These are phyloP conservation scores for Myxocyprinus asiaticus DNA, from an alignment of 2,113 vertebrate genomes.

Conservation along the genomic window DNA sequence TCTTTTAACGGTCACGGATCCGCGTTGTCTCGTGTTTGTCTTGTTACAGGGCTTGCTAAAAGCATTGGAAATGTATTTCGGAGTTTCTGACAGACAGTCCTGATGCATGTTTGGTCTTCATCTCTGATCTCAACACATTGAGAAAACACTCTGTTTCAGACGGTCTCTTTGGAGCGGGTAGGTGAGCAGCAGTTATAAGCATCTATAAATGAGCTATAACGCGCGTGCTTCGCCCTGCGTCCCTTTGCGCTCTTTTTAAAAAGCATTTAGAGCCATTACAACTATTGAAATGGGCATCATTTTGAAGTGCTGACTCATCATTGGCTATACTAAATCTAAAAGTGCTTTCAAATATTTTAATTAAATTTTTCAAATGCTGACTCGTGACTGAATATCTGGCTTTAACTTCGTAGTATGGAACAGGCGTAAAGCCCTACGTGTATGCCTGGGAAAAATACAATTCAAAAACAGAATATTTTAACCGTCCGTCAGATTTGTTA, in stretches of 20 bases:
- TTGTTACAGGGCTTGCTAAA: conserved; percentile 51
- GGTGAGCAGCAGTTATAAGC: conserved; percentile 37
- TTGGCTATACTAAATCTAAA: not conserved
- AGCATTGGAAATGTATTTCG: conserved; percentile 64
- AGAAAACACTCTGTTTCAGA: conserved; percentile 51
- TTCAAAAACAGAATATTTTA: not conserved
- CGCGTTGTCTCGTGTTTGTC: conserved; percentile 35
- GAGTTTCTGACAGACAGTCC: conserved; percentile 53
- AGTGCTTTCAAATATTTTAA: not conserved
- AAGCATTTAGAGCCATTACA: not conserved
- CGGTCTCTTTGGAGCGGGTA: conserved; percentile 17
- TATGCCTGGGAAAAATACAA: conserved; percentile 17
- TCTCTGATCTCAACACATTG: conserved; percentile 32
- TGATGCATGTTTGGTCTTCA: conserved; percentile 28
- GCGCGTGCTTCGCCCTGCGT: conserved; percentile 24
- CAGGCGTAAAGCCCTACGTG: conserved; percentile 27
- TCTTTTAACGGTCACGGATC: conserved; percentile 29
- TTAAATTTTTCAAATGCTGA: conserved; percentile 19
- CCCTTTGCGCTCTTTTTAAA: conserved; percentile 17
- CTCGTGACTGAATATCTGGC: conserved; percentile 49
- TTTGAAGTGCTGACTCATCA: not conserved
- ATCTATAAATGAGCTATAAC: conserved; percentile 24
- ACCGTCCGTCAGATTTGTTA: not conserved
- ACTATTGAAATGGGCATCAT: not conserved
- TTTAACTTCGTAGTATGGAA: conserved; percentile 45